Percentiles rank a stretch among this genome's conserved stretches.
Conservation (phyloP, 2,888 invertebrate genomes). For the Calephelis perditalis region DNA sequence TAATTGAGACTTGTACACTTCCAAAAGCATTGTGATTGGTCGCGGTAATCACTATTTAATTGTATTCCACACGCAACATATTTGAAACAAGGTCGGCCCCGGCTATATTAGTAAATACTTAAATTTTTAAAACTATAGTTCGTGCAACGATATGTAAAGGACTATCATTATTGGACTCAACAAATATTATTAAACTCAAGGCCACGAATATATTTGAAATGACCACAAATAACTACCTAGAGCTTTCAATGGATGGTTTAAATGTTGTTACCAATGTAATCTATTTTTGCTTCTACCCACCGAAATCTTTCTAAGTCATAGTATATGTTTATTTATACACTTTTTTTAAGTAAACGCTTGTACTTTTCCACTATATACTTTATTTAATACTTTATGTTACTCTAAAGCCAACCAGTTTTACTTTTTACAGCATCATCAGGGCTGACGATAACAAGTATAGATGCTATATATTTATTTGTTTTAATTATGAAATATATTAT, state of each 20-base stretch:
- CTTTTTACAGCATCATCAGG: no score
- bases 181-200: neutral
- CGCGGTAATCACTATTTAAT: slow-evolving; percentile 21
- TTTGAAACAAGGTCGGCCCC: slow-evolving; percentile 1
- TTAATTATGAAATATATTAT: no score
- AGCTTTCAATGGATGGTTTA: neutral
- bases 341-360: no score
- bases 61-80: slow-evolving; percentile 4
- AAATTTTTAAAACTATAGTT: neutral
- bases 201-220: neutral
- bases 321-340: no score
- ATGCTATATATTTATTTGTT: no score
- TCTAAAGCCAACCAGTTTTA: no score
- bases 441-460: no score
- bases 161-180: neutral
- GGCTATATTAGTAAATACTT: slow-evolving; percentile 8
- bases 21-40: neutral
- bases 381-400: no score
- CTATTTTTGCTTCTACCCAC: no score
- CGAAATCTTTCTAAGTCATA: no score
- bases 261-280: no score
- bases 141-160: neutral
- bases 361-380: no score
- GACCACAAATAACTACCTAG: neutral
- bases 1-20: slow-evolving; percentile 9